Percentiles rank a stretch among this genome's conserved stretches.
phyloP scores from a whole-genome alignment of 2,888 invertebrate genomes.

The Leistus spinibarbis region DNA sequence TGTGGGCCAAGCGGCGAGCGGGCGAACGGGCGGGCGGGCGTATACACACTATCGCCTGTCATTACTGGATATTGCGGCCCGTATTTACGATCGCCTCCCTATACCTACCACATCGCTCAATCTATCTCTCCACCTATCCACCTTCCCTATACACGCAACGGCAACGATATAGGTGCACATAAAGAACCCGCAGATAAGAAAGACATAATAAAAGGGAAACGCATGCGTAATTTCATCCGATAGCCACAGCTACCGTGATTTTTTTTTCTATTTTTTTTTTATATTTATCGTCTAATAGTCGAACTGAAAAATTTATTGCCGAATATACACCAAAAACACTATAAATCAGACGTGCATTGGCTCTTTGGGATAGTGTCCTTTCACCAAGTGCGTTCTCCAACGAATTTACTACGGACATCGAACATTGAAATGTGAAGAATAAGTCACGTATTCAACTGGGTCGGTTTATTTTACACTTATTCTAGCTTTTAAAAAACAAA shows the following conservation, averaged over 20 bases:
- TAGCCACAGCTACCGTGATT: constrained; percentile 43
- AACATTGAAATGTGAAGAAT: neutral
- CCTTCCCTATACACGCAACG: neutral
- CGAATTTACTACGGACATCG: neutral
- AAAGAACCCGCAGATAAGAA: constrained; percentile 31
- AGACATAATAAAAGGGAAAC: constrained; percentile 53
- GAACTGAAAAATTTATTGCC: constrained; percentile 31
- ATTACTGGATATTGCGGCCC: constrained; percentile 45
- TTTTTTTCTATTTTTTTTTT: constrained; percentile 6
- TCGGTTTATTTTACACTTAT: neutral
- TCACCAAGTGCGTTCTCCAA: neutral
- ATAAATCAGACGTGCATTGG: constrained; percentile 23
- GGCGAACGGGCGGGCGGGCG: neutral
- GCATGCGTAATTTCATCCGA: constrained; percentile 57
- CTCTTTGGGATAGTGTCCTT: neutral
- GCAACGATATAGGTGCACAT: constrained; percentile 7
- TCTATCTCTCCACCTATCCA: constrained; percentile 47
- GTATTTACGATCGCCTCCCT: constrained; percentile 49
- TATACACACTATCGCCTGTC: constrained; percentile 32
- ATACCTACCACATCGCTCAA: constrained; percentile 46
- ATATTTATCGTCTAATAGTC: constrained; percentile 23
- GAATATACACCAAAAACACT: constrained; percentile 26
- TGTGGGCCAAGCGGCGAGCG: neutral
- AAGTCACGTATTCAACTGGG: neutral
- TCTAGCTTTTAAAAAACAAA: neutral